These are phyloP conservation scores for Caenorhabditis japonica DNA, from an alignment of 2,888 invertebrate species.

Conservation along the genomic window DNA sequence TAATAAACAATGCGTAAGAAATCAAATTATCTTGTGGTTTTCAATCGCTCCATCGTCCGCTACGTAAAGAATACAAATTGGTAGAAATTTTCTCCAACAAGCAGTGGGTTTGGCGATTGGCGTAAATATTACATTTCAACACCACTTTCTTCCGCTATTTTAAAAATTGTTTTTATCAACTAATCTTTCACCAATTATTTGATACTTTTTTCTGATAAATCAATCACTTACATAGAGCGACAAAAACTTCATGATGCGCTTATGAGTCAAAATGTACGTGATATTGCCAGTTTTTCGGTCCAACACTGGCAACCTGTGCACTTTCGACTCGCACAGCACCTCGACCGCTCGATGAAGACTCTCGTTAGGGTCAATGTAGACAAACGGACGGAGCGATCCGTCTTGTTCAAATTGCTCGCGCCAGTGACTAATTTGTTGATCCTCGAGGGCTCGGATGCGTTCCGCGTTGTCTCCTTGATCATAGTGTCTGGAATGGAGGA, in stretches of 20 bases:
- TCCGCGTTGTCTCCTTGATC: slow-evolving; percentile 70
- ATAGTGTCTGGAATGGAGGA: slow-evolving; percentile 74
- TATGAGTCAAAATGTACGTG: slow-evolving; percentile 80
- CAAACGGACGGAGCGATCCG: slow-evolving; percentile 77
- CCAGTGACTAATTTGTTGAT: slow-evolving; percentile 80
- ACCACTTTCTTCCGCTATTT: background rate
- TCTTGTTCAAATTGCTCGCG: slow-evolving; percentile 76
- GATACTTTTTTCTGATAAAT: background rate
- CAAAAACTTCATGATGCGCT: slow-evolving; percentile 80
- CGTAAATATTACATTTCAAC: background rate
- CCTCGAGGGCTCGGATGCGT: slow-evolving; percentile 79
- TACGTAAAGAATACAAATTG: too few relatives aligned
- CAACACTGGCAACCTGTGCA: slow-evolving; percentile 80
- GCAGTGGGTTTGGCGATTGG: background rate
- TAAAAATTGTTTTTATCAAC: background rate
- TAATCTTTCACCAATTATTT: background rate
- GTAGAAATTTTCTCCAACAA: too few relatives aligned
- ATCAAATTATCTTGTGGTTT: too few relatives aligned
- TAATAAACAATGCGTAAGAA: too few relatives aligned
- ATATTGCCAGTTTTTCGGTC: slow-evolving; percentile 80
- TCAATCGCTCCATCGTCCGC: too few relatives aligned
- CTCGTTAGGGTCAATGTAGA: slow-evolving; percentile 79
- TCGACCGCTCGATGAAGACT: slow-evolving; percentile 78
- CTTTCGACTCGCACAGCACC: slow-evolving; percentile 78
- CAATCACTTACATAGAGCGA: slow-evolving; percentile 79